Base-by-base conservation (phyloP, 2,888 invertebrate genomes). In the Bedellia somnulentella region DNA sequence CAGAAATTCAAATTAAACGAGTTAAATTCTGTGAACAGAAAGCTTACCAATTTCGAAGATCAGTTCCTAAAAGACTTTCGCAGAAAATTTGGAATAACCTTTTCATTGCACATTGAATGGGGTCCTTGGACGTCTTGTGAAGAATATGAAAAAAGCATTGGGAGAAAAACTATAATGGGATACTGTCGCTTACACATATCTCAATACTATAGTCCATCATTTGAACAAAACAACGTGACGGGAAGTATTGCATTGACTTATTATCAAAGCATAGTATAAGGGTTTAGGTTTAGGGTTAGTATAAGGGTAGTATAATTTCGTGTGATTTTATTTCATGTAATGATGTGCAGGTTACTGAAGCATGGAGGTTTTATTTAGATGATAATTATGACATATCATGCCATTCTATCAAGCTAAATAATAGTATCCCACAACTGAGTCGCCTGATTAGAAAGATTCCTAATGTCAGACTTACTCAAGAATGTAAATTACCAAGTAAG, bases 91-190 rank as follows among this genome's bases (percentile, higher is more conserved):
- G 62, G 63, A 31, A 39, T 78, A 22, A 49, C 45, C 29, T 50
- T 80, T 31, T 71, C 76, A 46, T 37, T 80, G 17, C 42, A 62
- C 13, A 76, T 76, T 3, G 60, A 71, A 41, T 81, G 80, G 80
- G 63, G 60, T 31, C 43, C 57, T 2, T 81, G 80, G 79, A 50
- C 78, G 3, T 45, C 55, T n/a, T 82, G 82, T 42, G 63, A 76
- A 40, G 51, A 62, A 12, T 76, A 78, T 38, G 54, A 58, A 6
- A 42, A 55, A 27, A 50, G 58, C 5, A 50, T 50, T 36, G 53
- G 54, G 14, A 44, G 56, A 25, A 76, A 79, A 21, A 57, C 25
- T 64, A 70, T 37, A 37, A 50, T 47, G 30, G 81, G 79, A 9
- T 59, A 52, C 24, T 83, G 82, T 44, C 57, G 77, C 37, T 43